phyloP scores from a whole-genome alignment of 2,888 invertebrate species.

The Cylindroiulus punctatus region DNA sequence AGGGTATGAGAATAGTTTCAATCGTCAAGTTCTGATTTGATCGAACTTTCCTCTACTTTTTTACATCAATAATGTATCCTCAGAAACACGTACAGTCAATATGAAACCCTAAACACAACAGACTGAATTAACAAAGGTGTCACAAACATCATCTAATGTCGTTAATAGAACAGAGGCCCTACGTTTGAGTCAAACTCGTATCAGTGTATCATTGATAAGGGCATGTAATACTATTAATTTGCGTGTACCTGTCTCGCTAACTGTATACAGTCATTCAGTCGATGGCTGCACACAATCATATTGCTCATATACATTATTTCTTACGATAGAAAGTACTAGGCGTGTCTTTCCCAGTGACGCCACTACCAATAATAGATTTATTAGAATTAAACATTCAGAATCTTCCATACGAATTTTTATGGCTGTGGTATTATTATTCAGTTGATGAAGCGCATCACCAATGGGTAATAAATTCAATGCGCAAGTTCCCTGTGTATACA shows the following conservation, averaged over 20 bases:
- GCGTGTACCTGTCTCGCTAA: not conserved
- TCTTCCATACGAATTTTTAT: conserved; percentile 15
- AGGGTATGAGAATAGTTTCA: too few relatives aligned
- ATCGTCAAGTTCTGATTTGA: too few relatives aligned
- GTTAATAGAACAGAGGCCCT: conserved; percentile 2
- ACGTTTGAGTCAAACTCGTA: not conserved
- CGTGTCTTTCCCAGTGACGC: not conserved
- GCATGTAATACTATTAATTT: not conserved
- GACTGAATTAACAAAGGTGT: not conserved
- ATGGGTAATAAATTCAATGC: not conserved
- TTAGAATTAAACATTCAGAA: conserved; percentile 6
- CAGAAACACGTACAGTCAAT: not conserved
- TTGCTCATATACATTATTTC: conserved; percentile 29
- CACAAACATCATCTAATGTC: not conserved
- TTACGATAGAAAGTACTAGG: not conserved
- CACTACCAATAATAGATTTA: not conserved
- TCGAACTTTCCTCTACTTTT: too few relatives aligned
- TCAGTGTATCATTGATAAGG: conserved; percentile 36
- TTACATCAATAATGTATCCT: too few relatives aligned
- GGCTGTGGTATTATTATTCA: conserved; percentile 9
- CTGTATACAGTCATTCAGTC: not conserved
- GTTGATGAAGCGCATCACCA: not conserved
- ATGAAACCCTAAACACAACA: not conserved
- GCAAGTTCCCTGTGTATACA: not conserved
- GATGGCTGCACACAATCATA: conserved; percentile 29